Conservation (phyloP, 2,113 vertebrate species). For the Raja brachyura region DNA sequence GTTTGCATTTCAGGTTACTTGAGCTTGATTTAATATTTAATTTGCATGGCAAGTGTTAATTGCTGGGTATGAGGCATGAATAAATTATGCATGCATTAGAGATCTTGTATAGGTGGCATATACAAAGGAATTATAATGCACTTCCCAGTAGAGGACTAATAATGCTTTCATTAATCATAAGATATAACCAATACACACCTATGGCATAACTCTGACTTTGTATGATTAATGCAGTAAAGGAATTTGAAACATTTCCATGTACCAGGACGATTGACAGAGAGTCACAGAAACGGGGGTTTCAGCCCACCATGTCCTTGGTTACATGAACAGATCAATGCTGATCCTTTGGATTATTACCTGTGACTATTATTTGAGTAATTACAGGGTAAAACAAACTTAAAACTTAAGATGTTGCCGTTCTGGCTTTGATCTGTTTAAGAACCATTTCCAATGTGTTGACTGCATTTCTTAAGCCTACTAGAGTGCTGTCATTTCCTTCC, state of each 20-base stretch:
- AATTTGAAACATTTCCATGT: neutral
- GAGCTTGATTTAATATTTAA: conserved; percentile 10
- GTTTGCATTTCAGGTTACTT: neutral
- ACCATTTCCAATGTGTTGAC: neutral
- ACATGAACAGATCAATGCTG: neutral
- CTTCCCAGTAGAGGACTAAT: neutral
- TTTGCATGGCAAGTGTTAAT: conserved; percentile 1
- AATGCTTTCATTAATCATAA: conserved; percentile 7
- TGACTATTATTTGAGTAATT: conserved; percentile 41
- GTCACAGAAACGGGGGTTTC: too few species aligned
- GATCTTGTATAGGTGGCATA: neutral
- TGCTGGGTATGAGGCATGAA: neutral
- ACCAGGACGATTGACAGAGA: too few species aligned
- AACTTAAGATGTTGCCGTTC: conserved; percentile 4
- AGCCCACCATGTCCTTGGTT: neutral
- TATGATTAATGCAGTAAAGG: neutral
- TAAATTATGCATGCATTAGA: neutral
- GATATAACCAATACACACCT: neutral
- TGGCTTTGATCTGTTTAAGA: neutral
- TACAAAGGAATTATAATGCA: neutral
- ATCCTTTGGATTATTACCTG: conserved; percentile 39
- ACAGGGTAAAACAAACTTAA: conserved; percentile 44
- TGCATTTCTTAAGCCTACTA: neutral
- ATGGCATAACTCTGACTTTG: neutral
- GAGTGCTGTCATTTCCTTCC: neutral